These are phyloP conservation scores for Pao palembangensis DNA, from an alignment of 2,113 vertebrate genomes.

Conservation along the genomic window DNA sequence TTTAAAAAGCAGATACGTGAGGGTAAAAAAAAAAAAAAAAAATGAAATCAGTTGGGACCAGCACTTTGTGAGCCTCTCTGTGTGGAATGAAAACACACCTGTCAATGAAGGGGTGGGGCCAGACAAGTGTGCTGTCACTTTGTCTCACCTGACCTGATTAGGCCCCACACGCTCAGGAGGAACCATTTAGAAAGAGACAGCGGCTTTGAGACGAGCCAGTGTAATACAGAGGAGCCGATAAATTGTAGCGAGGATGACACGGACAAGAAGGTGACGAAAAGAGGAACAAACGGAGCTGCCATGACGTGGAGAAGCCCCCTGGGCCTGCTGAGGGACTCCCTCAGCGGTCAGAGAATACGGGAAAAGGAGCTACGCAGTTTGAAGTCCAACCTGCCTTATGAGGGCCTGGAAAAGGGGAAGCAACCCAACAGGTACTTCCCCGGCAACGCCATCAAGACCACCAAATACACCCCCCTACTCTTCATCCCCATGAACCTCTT, in stretches of 20 bases:
- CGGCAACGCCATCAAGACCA: constrained; percentile 87
- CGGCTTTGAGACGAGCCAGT: background rate
- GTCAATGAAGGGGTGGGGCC: constrained; percentile 47
- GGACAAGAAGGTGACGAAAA: constrained; percentile 18
- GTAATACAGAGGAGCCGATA: background rate
- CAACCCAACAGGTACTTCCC: constrained; percentile 82
- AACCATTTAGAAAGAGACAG: constrained; percentile 19
- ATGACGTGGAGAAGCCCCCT: constrained; percentile 71
- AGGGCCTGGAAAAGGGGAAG: constrained; percentile 68
- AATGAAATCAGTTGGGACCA: background rate
- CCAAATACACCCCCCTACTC: constrained; percentile 83
- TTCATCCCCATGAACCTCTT: constrained; percentile 89
- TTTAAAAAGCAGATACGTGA: background rate
- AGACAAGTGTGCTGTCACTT: constrained; percentile 48
- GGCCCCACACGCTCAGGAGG: constrained; percentile 10
- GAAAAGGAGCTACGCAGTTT: constrained; percentile 76
- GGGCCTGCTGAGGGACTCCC: constrained; percentile 55
- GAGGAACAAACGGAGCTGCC: constrained; percentile 8
- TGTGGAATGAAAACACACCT: constrained; percentile 66
- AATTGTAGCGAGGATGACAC: constrained; percentile 23
- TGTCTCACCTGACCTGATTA: constrained; percentile 10
- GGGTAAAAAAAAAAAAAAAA: background rate
- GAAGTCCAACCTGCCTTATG: constrained; percentile 80
- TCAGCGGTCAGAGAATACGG: constrained; percentile 71
- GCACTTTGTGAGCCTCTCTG: background rate